Evolutionary conservation across 2,797 vertebrate species (phyloP).

Genomic region (Falco columbarius): DNA sequence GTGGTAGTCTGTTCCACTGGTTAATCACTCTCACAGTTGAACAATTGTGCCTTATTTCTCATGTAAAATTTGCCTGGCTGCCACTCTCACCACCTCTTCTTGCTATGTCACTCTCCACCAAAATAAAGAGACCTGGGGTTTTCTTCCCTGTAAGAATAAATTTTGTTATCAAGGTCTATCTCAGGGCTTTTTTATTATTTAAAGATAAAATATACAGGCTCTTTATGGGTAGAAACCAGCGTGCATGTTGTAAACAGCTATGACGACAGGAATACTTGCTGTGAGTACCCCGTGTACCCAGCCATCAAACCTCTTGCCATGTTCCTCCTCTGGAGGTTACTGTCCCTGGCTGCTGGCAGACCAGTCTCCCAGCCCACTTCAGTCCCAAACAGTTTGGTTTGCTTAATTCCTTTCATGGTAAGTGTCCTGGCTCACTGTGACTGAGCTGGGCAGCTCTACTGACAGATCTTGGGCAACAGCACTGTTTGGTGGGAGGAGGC

Average conservation of each 20-base stretch:
- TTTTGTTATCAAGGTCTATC: background rate
- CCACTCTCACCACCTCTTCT: background rate
- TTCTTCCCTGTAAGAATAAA: background rate
- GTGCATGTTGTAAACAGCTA: background rate
- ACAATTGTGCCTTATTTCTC: conserved; percentile 23
- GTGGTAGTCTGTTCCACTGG: conserved; percentile 13
- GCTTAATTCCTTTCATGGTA: background rate
- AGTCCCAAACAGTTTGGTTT: background rate
- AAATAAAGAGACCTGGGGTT: background rate
- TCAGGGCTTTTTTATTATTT: background rate
- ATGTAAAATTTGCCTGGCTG: conserved; percentile 3
- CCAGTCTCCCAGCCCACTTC: background rate
- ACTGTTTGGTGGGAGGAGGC: background rate
- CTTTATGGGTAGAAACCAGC: background rate
- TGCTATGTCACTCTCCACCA: background rate
- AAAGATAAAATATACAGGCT: background rate
- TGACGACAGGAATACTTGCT: background rate
- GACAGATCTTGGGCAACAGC: background rate
- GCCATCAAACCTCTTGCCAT: background rate
- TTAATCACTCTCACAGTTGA: conserved; percentile 13
- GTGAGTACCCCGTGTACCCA: background rate
- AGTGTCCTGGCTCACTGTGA: background rate
- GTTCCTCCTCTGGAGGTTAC: background rate
- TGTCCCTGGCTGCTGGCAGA: background rate
- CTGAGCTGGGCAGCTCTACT: background rate